A percentile compares a stretch with the other conserved stretches of the same genome.
phyloP scores from a whole-genome alignment of 2,113 vertebrate species.

The Caracal caracal region DNA sequence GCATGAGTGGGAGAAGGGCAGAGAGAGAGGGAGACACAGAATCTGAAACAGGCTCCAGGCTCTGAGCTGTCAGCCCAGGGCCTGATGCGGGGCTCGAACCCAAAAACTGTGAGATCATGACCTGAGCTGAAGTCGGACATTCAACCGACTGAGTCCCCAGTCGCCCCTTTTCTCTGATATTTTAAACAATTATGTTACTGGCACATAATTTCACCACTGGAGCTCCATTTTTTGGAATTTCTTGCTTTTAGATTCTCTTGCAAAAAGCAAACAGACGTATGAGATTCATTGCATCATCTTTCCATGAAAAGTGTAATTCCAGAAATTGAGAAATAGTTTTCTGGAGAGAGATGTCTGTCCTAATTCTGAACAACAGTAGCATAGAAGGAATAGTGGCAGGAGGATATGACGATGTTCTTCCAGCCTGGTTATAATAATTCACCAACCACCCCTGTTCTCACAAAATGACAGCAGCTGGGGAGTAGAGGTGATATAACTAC shows the following conservation, averaged over 20 bases:
- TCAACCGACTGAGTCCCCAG: too few relatives aligned
- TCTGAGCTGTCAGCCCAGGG: too few relatives aligned
- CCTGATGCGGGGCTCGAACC: too few relatives aligned
- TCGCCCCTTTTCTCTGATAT: background rate
- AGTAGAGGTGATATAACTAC: background rate
- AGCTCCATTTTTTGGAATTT: background rate
- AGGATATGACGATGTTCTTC: background rate
- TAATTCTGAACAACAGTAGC: background rate
- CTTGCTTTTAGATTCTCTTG: background rate
- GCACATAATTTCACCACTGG: background rate
- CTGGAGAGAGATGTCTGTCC: background rate
- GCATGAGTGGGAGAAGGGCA: too few relatives aligned
- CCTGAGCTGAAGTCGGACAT: too few relatives aligned
- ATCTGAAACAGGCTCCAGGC: too few relatives aligned
- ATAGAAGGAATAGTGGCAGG: background rate
- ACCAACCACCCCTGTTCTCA: background rate
- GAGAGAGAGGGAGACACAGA: too few relatives aligned
- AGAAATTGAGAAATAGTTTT: background rate
- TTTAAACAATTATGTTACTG: background rate
- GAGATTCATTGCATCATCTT: constrained; percentile 7
- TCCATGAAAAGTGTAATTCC: background rate
- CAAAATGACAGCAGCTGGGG: background rate
- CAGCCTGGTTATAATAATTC: background rate
- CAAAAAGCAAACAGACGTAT: background rate
- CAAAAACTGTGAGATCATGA: too few relatives aligned